These are phyloP conservation scores for Galaxea fascicularis DNA, from an alignment of 92 coral and sea anemone species.

Conservation along the genomic window DNA sequence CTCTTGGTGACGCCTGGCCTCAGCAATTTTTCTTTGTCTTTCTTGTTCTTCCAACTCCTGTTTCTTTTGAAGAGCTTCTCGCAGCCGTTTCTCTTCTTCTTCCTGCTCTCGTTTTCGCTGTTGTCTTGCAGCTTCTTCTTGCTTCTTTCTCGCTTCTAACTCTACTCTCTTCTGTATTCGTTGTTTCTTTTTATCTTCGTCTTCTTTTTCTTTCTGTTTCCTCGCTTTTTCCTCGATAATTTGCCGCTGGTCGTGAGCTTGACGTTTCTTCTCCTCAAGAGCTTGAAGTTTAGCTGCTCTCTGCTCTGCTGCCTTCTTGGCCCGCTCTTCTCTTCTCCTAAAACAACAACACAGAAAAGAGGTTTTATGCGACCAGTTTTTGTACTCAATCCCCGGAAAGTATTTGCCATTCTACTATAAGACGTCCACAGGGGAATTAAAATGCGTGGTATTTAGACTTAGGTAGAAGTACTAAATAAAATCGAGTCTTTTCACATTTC, in stretches of 20 bases:
- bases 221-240: slow-evolving; percentile 79
- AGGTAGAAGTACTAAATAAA: too few relatives aligned
- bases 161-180: slow-evolving; percentile 87
- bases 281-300: slow-evolving; percentile 84
- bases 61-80: slow-evolving; percentile 80
- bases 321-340: slow-evolving; percentile 90
- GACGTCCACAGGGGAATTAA: too few relatives aligned
- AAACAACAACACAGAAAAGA: not conserved
- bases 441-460: too few relatives aligned
- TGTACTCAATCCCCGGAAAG: too few relatives aligned
- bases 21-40: slow-evolving; percentile 84
- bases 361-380: not conserved
- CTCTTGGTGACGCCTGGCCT: slow-evolving; percentile 88
- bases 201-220: slow-evolving; percentile 85
- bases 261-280: slow-evolving; percentile 80
- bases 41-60: slow-evolving; percentile 94
- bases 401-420: not conserved
- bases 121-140: slow-evolving; percentile 76
- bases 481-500: too few relatives aligned
- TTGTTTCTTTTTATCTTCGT: slow-evolving; percentile 82
- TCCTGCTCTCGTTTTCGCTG: slow-evolving; percentile 74
- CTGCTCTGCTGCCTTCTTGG: slow-evolving; percentile 85
- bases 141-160: slow-evolving; percentile 85
- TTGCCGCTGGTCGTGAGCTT: slow-evolving; percentile 77
- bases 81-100: slow-evolving; percentile 77